A percentile compares a stretch with the other conserved stretches of the same genome.
Evolutionary conservation across 2,888 invertebrate genomes (phyloP).

Genomic region (Phorcus lineatus): DNA sequence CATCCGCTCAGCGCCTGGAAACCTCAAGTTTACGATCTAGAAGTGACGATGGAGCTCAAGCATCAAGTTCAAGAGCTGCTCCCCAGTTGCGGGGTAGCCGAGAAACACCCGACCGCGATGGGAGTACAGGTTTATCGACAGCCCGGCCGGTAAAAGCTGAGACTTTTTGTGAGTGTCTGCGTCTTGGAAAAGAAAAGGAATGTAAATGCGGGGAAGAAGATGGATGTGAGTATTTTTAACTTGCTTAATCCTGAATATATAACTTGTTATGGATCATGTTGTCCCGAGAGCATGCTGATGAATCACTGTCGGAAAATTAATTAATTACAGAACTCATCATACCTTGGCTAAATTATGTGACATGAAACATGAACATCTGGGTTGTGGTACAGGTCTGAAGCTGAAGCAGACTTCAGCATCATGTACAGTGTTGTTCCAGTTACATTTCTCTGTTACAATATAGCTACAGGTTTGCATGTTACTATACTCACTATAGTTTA

Average conservation of each 20-base stretch:
- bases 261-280: neutral
- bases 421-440: no score
- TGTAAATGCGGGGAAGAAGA: slow-evolving; percentile 67
- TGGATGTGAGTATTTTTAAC: slow-evolving; percentile 47
- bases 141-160: slow-evolving; percentile 57
- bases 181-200: slow-evolving; percentile 56
- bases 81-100: neutral
- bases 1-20: no score
- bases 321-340: no score
- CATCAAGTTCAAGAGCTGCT: neutral
- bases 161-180: slow-evolving; percentile 64
- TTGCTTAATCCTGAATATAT: neutral
- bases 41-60: neutral
- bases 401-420: no score
- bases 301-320: no score
- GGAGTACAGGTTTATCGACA: neutral
- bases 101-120: neutral
- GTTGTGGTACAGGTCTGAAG: no score
- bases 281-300: neutral
- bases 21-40: neutral
- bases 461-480: no score
- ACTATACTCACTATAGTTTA: no score
- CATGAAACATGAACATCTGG: no score
- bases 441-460: no score
- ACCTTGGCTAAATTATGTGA: no score